Evolutionary conservation across 2,113 vertebrate genomes (phyloP).

Genomic region (Glaucomys volans): DNA sequence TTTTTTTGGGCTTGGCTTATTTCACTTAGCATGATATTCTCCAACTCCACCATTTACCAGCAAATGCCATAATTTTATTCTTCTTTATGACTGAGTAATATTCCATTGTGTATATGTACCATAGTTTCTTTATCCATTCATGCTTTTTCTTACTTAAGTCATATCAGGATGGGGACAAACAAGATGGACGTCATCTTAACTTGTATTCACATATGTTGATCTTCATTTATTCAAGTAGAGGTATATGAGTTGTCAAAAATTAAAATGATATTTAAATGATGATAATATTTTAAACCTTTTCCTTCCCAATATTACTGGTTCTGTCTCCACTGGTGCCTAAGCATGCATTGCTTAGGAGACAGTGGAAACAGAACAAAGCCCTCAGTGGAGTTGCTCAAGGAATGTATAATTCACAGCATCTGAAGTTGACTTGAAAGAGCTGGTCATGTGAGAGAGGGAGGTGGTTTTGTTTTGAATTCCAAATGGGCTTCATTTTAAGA

Average conservation of each 20-base stretch:
- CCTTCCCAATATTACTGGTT: background rate
- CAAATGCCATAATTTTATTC: too few relatives aligned
- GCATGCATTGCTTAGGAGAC: background rate
- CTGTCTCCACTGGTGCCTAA: background rate
- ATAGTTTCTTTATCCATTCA: too few relatives aligned
- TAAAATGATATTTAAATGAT: background rate
- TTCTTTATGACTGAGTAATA: too few relatives aligned
- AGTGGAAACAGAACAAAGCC: background rate
- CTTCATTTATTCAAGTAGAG: background rate
- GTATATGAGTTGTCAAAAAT: background rate
- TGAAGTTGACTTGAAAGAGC: background rate
- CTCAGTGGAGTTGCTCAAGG: background rate
- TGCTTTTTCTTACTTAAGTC: background rate
- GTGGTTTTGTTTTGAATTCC: background rate
- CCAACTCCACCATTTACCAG: too few relatives aligned
- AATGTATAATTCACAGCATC: background rate
- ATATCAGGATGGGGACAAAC: background rate
- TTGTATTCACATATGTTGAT: background rate
- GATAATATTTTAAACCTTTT: background rate
- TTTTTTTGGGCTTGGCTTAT: too few relatives aligned
- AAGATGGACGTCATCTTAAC: background rate
- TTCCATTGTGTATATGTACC: too few relatives aligned
- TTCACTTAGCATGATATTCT: too few relatives aligned
- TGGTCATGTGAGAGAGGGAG: background rate
- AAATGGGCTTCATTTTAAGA: conserved; percentile 1